Percentiles rank a stretch among this genome's conserved stretches.
phyloP scores from a whole-genome alignment of 2,888 invertebrate species.

The Nudaria mundana region DNA sequence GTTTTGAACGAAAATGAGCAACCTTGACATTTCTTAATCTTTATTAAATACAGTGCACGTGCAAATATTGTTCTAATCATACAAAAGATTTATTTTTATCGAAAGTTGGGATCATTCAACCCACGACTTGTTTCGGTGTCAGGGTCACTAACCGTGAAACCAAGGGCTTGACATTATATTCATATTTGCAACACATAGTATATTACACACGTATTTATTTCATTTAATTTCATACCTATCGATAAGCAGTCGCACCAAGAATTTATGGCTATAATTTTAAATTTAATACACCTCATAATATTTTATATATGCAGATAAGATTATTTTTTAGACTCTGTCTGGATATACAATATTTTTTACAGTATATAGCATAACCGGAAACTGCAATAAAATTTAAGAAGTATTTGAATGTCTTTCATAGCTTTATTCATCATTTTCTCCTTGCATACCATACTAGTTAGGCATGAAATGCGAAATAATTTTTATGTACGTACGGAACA shows the following conservation, averaged over 20 bases:
- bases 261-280: constrained; percentile 18
- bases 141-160: no score
- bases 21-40: no score
- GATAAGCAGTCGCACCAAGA: constrained; percentile 19
- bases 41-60: no score
- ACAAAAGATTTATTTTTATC: no score
- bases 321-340: constrained; percentile 11
- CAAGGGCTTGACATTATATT: no score
- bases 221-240: constrained; percentile 9
- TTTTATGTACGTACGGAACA: constrained; percentile 1
- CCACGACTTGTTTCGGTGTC: no score
- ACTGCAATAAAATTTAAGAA: neutral
- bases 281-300: constrained; percentile 17
- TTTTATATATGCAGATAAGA: constrained; percentile 28
- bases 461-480: constrained; percentile 7
- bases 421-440: neutral
- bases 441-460: constrained; percentile 10
- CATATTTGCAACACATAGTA: no score
- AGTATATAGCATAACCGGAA: constrained; percentile 8
- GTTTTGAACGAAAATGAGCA: no score
- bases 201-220: no score
- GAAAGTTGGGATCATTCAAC: no score
- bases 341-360: constrained; percentile 4
- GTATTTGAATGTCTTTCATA: constrained; percentile 14
- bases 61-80: no score